A percentile compares a stretch with the other conserved stretches of the same genome.
Evolutionary conservation across 2,888 invertebrate species (phyloP).

Genomic region (Diaprepes abbreviatus): DNA sequence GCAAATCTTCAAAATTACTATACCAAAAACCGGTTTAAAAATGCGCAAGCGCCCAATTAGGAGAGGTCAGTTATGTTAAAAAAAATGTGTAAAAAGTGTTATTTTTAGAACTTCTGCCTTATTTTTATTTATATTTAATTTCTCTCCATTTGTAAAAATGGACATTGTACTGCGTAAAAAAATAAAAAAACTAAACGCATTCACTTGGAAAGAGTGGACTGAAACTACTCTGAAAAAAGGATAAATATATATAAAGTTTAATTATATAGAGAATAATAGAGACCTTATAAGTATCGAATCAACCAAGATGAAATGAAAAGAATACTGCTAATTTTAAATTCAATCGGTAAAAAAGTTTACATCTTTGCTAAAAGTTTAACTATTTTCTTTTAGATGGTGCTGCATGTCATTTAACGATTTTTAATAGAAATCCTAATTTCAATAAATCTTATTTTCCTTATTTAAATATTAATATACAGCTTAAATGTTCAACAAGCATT

Average conservation of each 20-base stretch:
- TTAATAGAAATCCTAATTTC: no score
- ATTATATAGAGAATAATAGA: no score
- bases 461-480: no score
- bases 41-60: slow-evolving; percentile 10
- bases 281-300: no score
- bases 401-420: background rate
- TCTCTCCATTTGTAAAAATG: background rate
- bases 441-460: no score
- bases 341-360: no score
- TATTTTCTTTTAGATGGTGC: background rate
- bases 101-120: slow-evolving; percentile 17
- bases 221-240: no score
- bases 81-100: slow-evolving; percentile 2
- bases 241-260: no score
- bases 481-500: no score
- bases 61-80: slow-evolving; percentile 3
- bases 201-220: no score
- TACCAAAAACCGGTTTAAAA: slow-evolving; percentile 14
- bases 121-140: slow-evolving; percentile 12
- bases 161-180: background rate
- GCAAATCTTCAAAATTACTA: background rate
- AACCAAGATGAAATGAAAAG: no score
- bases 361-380: background rate
- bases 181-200: background rate
- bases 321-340: no score